Percentiles rank a stretch among this genome's conserved stretches.
phyloP scores from a whole-genome alignment of 2,888 invertebrate genomes.

The Parasteatoda lunata region DNA sequence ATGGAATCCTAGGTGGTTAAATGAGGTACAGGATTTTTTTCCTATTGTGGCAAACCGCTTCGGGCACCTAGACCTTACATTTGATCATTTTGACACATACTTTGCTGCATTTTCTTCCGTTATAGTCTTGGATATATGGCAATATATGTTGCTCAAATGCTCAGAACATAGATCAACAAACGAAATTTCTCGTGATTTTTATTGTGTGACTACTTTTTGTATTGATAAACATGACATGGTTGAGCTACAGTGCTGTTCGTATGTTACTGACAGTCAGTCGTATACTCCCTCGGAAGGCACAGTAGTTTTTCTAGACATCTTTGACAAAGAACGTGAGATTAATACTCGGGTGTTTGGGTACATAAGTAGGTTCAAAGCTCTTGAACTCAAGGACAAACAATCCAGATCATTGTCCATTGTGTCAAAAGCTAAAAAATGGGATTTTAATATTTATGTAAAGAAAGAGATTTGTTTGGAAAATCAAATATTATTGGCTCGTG shows the following conservation, averaged over 20 bases:
- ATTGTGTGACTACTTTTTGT: neutral
- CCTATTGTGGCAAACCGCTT: slow-evolving; percentile 19
- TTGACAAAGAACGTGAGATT: neutral
- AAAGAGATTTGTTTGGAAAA: neutral
- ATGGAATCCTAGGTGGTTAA: slow-evolving; percentile 67
- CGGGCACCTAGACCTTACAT: neutral
- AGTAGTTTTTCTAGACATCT: slow-evolving; percentile 27
- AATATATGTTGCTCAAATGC: slow-evolving; percentile 16
- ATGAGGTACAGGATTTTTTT: slow-evolving; percentile 45
- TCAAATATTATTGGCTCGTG: slow-evolving; percentile 23
- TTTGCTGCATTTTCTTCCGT: slow-evolving; percentile 20
- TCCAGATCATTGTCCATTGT: neutral
- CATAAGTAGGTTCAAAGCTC: neutral
- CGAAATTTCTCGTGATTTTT: neutral
- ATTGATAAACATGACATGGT: slow-evolving; percentile 3
- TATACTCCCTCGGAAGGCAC: slow-evolving; percentile 25
- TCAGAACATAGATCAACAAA: neutral
- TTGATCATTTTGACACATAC: slow-evolving; percentile 15
- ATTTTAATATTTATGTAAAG: neutral
- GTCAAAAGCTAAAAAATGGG: slow-evolving; percentile 1
- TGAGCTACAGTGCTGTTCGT: slow-evolving; percentile 12
- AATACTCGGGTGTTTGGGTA: slow-evolving; percentile 26
- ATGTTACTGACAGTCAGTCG: neutral
- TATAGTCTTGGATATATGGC: slow-evolving; percentile 32
- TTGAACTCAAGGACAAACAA: neutral